Conservation (phyloP, 2,888 invertebrate genomes). For the Yponomeuta plumbellus region DNA sequence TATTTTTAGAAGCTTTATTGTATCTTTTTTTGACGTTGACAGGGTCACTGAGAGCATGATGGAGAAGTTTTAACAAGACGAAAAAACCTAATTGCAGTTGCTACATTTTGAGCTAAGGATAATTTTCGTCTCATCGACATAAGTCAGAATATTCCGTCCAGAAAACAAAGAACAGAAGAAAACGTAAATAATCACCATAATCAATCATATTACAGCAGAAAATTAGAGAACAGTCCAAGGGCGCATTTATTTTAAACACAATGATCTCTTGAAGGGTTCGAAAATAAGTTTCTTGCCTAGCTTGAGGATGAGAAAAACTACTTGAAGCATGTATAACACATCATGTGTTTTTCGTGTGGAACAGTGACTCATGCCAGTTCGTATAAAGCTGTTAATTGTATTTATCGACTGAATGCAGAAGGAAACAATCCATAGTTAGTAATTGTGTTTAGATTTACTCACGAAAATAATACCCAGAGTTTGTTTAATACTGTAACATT, state of each 20-base stretch:
- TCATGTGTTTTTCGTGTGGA: conserved; percentile 23
- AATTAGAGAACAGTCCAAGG: background rate
- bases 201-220: too few relatives aligned
- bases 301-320: conserved; percentile 4
- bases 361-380: conserved; percentile 23
- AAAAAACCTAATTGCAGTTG: background rate
- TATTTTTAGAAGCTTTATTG: background rate
- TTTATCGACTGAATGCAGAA: conserved; percentile 22
- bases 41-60: background rate
- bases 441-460: conserved; percentile 13
- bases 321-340: conserved; percentile 15
- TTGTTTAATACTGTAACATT: too few relatives aligned
- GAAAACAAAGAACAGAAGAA: too few relatives aligned
- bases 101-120: too few relatives aligned
- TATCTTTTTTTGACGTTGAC: background rate
- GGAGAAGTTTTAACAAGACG: background rate
- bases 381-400: conserved; percentile 23
- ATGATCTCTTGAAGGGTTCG: background rate
- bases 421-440: conserved; percentile 27
- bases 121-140: too few relatives aligned
- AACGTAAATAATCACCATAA: too few relatives aligned
- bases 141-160: too few relatives aligned
- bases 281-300: background rate
- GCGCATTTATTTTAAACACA: background rate
- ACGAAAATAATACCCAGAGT: too few relatives aligned